phyloP scores from a whole-genome alignment of 1,140 invertebrate genomes.

The Bilobella aurantiaca region DNA sequence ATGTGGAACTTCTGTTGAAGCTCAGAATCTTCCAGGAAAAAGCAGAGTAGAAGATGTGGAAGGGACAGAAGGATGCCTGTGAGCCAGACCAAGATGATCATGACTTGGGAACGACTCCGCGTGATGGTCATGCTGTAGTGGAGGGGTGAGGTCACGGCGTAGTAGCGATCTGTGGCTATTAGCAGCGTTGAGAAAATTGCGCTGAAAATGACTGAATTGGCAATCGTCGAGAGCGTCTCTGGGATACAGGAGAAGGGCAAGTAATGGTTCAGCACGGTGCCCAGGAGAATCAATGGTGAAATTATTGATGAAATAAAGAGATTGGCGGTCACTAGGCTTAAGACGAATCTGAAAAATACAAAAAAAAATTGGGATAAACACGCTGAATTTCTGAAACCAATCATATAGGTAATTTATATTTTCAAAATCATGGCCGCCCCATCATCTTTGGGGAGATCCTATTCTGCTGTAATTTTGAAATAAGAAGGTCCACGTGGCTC shows the following conservation, averaged over 20 bases:
- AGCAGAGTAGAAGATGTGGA: slow-evolving; percentile 28
- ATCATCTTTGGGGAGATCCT: too few species aligned
- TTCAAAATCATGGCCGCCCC: too few species aligned
- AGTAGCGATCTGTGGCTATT: slow-evolving; percentile 47
- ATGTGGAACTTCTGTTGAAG: slow-evolving; percentile 23
- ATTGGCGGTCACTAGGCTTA: slow-evolving; percentile 49
- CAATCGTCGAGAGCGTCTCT: slow-evolving; percentile 43
- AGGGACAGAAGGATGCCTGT: slow-evolving; percentile 38
- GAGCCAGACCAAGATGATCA: slow-evolving; percentile 41
- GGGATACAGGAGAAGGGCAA: slow-evolving; percentile 42
- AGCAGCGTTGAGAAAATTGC: slow-evolving; percentile 45
- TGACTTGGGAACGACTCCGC: slow-evolving; percentile 40
- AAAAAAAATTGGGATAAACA: neutral
- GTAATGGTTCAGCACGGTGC: slow-evolving; percentile 35
- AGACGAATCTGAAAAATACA: slow-evolving; percentile 42
- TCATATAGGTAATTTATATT: too few species aligned
- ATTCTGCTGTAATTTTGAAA: too few species aligned
- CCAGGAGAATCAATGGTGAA: slow-evolving; percentile 43
- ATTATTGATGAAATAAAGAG: slow-evolving; percentile 44
- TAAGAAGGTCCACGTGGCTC: too few species aligned
- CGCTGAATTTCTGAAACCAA: too few species aligned
- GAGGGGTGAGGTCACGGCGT: slow-evolving; percentile 48
- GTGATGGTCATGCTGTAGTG: slow-evolving; percentile 47
- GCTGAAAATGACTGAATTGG: slow-evolving; percentile 34
- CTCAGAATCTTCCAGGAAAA: slow-evolving; percentile 7